Percentiles rank a stretch among this genome's conserved stretches.
phyloP scores from a whole-genome alignment of 2,888 invertebrate species.

The Prosopocoilus inquinatus region DNA sequence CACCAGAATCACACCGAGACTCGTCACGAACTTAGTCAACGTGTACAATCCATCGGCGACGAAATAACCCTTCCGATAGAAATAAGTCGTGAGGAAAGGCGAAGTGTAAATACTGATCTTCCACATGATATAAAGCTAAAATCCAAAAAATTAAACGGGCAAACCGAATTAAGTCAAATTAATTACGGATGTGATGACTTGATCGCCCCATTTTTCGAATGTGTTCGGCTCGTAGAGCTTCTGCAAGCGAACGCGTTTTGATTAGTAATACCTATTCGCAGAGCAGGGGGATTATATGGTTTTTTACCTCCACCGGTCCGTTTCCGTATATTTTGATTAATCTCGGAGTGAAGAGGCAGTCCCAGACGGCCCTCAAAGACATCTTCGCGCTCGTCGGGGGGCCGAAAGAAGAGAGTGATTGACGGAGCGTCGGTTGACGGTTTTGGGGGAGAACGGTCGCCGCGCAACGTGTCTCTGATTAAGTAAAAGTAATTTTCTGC shows the following conservation, averaged over 20 bases:
- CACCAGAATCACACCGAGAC: conserved; percentile 65
- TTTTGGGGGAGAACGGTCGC: no score
- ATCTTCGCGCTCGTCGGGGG: no score
- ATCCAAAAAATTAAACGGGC: conserved; percentile 15
- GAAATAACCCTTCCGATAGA: conserved; percentile 67
- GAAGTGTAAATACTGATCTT: conserved; percentile 72
- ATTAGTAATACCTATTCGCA: no score
- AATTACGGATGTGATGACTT: conserved; percentile 63
- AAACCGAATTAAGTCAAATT: background rate
- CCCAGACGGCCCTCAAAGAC: conserved; percentile 56
- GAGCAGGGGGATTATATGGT: background rate
- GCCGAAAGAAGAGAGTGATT: no score
- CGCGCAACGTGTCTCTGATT: no score
- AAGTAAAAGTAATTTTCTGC: no score
- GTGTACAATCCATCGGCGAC: conserved; percentile 56
- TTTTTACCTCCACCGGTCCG: conserved; percentile 55
- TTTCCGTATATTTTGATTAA: conserved; percentile 69
- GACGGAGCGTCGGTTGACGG: no score
- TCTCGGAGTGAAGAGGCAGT: conserved; percentile 69
- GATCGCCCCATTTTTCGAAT: conserved; percentile 72
- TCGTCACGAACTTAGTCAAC: conserved; percentile 61
- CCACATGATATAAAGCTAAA: conserved; percentile 64
- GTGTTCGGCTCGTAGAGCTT: conserved; percentile 66
- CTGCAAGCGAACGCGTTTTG: conserved; percentile 53
- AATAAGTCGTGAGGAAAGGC: conserved; percentile 69